phyloP scores from a whole-genome alignment of 1,140 invertebrate species.

The Samia ricini region DNA sequence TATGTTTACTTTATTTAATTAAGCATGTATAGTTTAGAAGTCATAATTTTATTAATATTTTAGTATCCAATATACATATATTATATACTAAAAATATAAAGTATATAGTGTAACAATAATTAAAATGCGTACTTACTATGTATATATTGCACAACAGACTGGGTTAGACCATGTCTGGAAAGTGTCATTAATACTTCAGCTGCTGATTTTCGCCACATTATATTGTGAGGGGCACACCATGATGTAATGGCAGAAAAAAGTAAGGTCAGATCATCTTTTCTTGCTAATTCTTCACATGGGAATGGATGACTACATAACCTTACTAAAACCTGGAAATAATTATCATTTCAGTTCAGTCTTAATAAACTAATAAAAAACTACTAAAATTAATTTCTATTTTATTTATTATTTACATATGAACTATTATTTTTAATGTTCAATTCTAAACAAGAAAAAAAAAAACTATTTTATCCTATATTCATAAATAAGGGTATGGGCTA shows the following conservation, averaged over 20 bases:
- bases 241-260: constrained; percentile 98
- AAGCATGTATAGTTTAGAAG: too few species aligned
- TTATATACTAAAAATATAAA: background rate
- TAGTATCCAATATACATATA: too few species aligned
- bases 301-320: constrained; percentile 94
- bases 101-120: background rate
- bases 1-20: too few species aligned
- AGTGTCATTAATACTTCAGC: constrained; percentile 97
- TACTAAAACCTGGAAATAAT: constrained; percentile 86
- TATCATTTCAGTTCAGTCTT: background rate
- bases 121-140: constrained; percentile 86
- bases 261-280: constrained; percentile 97
- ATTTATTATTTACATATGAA: too few species aligned
- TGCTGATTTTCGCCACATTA: constrained; percentile 97
- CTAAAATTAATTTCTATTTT: background rate
- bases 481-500: too few species aligned
- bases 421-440: too few species aligned
- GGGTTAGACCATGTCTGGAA: constrained; percentile 94
- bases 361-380: constrained; percentile 3
- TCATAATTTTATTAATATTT: too few species aligned
- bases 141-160: constrained; percentile 96
- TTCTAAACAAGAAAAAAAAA: too few species aligned
- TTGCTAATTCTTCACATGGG: constrained; percentile 96
- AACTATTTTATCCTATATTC: too few species aligned
- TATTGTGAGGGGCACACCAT: constrained; percentile 94